Evolutionary conservation across 35 echinoderm and acorn worm genomes (phyloP).

Genomic region (Holothuria glaberrima): DNA sequence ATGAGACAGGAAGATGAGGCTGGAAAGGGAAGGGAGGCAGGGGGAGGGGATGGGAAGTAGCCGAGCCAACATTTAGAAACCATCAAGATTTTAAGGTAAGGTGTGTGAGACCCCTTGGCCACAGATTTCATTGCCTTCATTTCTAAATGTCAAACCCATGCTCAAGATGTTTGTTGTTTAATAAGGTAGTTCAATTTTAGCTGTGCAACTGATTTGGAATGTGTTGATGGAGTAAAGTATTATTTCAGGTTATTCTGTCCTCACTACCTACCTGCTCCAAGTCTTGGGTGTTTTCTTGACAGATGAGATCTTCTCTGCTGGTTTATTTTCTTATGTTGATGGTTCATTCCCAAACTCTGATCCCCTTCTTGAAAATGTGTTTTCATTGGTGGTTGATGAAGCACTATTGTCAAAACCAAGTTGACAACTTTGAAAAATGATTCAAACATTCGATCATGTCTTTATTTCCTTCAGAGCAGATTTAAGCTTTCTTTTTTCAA

Average conservation of each 20-base stretch:
- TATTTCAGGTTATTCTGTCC: not conserved
- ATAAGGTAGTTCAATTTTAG: too few species aligned
- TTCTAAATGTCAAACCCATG: not conserved
- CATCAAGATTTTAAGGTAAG: too few species aligned
- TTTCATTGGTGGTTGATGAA: conserved; percentile 27
- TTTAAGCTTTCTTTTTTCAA: not conserved
- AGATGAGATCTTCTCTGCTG: not conserved
- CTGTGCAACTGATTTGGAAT: not conserved
- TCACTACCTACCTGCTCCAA: not conserved
- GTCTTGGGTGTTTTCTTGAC: conserved; percentile 16
- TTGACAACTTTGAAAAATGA: conserved; percentile 26
- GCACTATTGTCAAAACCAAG: conserved; percentile 6
- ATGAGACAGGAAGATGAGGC: too few species aligned
- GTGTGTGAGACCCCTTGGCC: not conserved
- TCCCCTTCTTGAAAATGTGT: conserved; percentile 5
- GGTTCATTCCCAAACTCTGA: conserved; percentile 43
- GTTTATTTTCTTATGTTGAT: conserved; percentile 40
- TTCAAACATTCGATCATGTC: not conserved
- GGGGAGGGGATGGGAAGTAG: too few species aligned
- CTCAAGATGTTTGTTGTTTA: not conserved
- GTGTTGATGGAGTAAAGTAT: not conserved
- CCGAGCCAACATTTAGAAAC: too few species aligned
- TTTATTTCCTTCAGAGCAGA: not conserved
- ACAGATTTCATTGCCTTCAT: not conserved
- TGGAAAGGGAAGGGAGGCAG: too few species aligned